phyloP scores from a whole-genome alignment of 2,888 invertebrate genomes.

The Magallana nippona region DNA sequence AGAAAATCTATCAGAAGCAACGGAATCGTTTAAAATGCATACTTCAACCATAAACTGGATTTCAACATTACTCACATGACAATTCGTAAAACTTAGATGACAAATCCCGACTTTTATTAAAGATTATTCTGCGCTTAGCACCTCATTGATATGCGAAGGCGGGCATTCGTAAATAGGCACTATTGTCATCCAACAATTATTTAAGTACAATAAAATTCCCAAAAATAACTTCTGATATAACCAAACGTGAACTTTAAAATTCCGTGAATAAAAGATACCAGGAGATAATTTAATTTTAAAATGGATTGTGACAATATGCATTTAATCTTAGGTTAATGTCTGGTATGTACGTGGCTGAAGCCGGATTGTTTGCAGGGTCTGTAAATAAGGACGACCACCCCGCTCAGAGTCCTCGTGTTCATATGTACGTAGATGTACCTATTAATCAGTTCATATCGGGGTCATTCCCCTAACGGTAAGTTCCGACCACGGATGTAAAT shows the following conservation, averaged over 20 bases:
- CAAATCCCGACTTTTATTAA: conserved; percentile 14
- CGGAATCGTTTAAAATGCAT: neutral
- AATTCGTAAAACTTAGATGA: neutral
- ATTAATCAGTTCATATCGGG: neutral
- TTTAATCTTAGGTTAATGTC: neutral
- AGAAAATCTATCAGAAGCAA: neutral
- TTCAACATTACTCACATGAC: neutral
- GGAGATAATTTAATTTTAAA: neutral
- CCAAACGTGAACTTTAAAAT: conserved; percentile 1
- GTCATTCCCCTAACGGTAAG: neutral
- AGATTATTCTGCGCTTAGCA: neutral
- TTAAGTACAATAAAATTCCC: neutral
- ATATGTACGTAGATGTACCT: neutral
- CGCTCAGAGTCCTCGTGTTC: neutral
- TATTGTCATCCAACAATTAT: neutral
- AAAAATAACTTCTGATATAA: neutral
- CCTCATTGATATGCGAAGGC: neutral
- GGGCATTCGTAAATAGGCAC: conserved; percentile 5
- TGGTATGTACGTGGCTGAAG: neutral
- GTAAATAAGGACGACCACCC: neutral
- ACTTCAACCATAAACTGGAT: neutral
- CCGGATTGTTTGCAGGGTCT: neutral
- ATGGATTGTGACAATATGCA: neutral
- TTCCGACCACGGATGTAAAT: neutral
- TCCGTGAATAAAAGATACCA: neutral